A percentile compares a stretch with the other conserved stretches of the same genome.
These are phyloP conservation scores for Nasonia giraulti DNA, from an alignment of 1,140 invertebrate species.

Conservation along the genomic window DNA sequence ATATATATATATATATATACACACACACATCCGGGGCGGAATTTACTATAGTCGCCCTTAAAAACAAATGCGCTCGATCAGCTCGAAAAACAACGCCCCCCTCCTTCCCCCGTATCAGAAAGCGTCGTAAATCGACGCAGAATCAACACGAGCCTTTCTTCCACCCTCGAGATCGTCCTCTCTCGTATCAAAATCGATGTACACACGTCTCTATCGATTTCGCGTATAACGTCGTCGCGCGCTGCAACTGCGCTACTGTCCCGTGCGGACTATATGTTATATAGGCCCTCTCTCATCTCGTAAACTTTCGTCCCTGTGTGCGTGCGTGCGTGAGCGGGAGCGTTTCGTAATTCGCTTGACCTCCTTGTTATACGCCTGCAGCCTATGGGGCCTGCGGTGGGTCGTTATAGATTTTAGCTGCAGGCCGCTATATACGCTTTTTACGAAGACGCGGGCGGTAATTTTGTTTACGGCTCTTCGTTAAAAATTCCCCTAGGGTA, in stretches of 20 bases:
- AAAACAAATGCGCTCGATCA: background rate
- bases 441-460: too few species aligned
- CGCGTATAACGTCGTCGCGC: background rate
- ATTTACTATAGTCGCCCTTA: background rate
- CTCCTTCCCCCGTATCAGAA: background rate
- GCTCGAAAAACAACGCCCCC: background rate
- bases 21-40: too few species aligned
- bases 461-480: too few species aligned
- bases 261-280: background rate
- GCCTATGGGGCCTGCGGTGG: background rate
- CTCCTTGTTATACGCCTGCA: slow-evolving; percentile 1
- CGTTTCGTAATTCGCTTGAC: slow-evolving; percentile 17
- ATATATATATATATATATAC: too few species aligned
- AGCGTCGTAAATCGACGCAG: background rate
- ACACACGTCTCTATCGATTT: background rate
- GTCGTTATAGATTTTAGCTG: too few species aligned
- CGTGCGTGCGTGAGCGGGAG: background rate
- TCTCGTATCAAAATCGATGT: background rate
- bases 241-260: background rate
- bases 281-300: background rate
- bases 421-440: too few species aligned
- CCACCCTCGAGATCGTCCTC: background rate
- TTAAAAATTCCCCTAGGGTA: too few species aligned
- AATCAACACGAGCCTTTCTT: background rate
- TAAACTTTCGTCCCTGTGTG: background rate